Conservation (phyloP, 1,140 invertebrate species). For the Ruditapes philippinarum region DNA sequence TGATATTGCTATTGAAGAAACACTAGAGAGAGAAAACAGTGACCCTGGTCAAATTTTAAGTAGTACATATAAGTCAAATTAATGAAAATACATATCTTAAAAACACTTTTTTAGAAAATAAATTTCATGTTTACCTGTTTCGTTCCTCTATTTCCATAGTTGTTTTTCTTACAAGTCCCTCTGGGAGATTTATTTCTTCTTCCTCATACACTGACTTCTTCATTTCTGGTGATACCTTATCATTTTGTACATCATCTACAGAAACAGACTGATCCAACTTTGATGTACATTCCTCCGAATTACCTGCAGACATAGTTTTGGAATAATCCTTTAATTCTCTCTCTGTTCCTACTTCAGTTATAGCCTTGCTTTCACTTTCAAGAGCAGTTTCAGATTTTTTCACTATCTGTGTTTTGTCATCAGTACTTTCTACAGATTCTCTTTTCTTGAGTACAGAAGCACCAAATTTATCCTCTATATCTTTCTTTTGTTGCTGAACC, state of each 20-base stretch:
- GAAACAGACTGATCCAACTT: not conserved
- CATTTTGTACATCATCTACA: not conserved
- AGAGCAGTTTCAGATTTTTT: conserved; percentile 5
- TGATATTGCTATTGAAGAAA: too few species aligned
- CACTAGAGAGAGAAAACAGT: too few species aligned
- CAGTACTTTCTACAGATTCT: not conserved
- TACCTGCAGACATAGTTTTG: conserved; percentile 36
- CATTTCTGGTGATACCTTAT: conserved; percentile 39
- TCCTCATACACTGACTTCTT: conserved; percentile 80
- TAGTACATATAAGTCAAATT: too few species aligned
- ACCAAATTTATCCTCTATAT: conserved; percentile 87
- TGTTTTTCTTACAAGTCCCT: conserved; percentile 87
- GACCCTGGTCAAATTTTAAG: too few species aligned
- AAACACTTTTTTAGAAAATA: too few species aligned
- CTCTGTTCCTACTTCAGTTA: conserved; percentile 10
- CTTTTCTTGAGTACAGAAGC: not conserved
- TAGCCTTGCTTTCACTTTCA: conserved; percentile 20
- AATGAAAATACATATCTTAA: too few species aligned
- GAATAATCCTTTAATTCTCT: conserved; percentile 16
- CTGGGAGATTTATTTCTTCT: conserved; percentile 81
- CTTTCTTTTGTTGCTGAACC: conserved; percentile 89
- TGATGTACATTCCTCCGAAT: not conserved
- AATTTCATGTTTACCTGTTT: conserved; percentile 71
- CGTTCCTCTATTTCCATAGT: conserved; percentile 91
- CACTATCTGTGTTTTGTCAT: not conserved